Percentiles rank a stretch among this genome's conserved stretches.
Conservation (phyloP, 2,888 invertebrate genomes). For the Exocentrus adspersus region DNA sequence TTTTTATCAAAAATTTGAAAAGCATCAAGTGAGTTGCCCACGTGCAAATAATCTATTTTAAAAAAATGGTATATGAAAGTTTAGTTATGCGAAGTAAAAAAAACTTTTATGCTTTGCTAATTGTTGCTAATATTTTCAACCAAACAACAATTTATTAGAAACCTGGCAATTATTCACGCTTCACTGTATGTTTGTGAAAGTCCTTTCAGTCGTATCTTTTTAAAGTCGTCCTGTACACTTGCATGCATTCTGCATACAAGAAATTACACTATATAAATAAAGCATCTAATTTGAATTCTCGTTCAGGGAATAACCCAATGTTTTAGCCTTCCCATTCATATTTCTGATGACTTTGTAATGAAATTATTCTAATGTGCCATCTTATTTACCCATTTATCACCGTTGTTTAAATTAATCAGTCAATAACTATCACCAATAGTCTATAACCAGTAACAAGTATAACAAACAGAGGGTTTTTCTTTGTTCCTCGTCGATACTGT, state of each 20-base stretch:
- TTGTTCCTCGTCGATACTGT: too few relatives aligned
- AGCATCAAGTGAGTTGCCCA: too few relatives aligned
- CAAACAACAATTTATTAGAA: background rate
- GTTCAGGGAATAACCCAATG: too few relatives aligned
- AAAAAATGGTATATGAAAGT: background rate
- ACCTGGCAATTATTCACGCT: background rate
- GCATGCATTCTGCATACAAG: too few relatives aligned
- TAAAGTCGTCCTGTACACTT: too few relatives aligned
- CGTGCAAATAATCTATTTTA: background rate
- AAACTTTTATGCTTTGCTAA: background rate
- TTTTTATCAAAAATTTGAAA: too few relatives aligned
- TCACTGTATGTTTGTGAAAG: background rate
- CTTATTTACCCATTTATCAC: background rate
- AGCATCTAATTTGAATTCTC: too few relatives aligned
- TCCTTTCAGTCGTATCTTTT: background rate
- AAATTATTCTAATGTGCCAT: slow-evolving; percentile 4
- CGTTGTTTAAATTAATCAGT: background rate
- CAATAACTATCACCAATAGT: slow-evolving; percentile 12
- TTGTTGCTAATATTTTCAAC: background rate
- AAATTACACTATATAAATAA: too few relatives aligned
- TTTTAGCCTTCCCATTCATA: slow-evolving; percentile 12
- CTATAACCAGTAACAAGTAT: background rate
- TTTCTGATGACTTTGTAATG: background rate
- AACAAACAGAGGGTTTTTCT: background rate
- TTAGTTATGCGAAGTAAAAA: background rate